A percentile compares a stretch with the other conserved stretches of the same genome.
Evolutionary conservation across 2,888 invertebrate genomes (phyloP).

Genomic region (Theretra japonica): DNA sequence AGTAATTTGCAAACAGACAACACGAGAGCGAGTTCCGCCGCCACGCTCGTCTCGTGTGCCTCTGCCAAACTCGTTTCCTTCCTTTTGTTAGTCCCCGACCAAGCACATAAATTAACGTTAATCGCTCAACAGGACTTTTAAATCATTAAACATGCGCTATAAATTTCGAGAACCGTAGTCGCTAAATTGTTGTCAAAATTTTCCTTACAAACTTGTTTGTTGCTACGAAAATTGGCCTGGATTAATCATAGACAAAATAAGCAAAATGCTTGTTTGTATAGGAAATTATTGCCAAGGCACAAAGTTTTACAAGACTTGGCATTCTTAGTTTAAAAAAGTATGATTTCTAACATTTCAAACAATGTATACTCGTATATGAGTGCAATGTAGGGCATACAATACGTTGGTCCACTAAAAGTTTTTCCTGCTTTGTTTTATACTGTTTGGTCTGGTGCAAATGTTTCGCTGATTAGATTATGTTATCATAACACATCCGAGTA

Average conservation of each 20-base stretch:
- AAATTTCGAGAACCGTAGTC: background rate
- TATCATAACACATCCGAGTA: background rate
- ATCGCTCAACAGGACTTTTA: conserved; percentile 5
- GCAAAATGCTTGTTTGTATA: background rate
- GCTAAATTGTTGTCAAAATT: background rate
- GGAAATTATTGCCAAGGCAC: background rate
- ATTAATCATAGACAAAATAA: background rate
- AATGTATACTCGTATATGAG: too few species aligned
- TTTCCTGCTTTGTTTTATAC: background rate
- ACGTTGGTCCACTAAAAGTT: background rate
- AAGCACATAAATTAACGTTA: background rate
- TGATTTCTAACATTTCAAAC: too few species aligned
- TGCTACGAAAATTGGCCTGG: background rate
- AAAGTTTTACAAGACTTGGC: too few species aligned
- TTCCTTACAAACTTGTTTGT: background rate
- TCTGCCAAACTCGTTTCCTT: conserved; percentile 13
- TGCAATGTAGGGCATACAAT: too few species aligned
- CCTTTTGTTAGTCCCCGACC: conserved; percentile 1
- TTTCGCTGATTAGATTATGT: background rate
- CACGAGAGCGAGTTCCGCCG: background rate
- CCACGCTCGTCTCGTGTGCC: background rate
- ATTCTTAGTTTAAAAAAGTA: too few species aligned
- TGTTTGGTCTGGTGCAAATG: background rate
- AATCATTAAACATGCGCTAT: background rate
- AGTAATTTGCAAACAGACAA: background rate